These are phyloP conservation scores for Sinotaia quadrata DNA, from an alignment of 2,888 invertebrate species.

Conservation along the genomic window DNA sequence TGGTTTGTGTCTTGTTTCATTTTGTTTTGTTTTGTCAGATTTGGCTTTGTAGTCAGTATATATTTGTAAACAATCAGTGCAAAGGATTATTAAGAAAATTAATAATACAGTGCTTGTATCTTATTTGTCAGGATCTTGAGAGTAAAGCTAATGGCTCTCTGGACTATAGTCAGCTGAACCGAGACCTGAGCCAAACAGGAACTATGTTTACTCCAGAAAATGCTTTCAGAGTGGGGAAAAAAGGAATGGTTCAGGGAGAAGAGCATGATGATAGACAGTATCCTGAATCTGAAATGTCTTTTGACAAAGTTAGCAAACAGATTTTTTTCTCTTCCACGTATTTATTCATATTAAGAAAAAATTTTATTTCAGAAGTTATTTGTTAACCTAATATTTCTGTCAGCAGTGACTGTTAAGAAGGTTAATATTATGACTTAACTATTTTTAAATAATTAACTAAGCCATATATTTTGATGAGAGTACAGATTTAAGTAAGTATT, in stretches of 20 bases:
- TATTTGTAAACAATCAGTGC: no score
- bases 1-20: no score
- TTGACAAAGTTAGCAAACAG: conserved; percentile 1
- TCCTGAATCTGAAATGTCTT: neutral
- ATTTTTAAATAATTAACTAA: no score
- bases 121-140: conserved; percentile 55
- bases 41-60: no score
- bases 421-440: no score
- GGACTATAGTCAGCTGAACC: conserved; percentile 63
- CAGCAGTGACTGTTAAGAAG: no score
- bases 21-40: no score
- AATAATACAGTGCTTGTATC: conserved; percentile 9
- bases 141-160: conserved; percentile 58
- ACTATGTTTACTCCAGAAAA: conserved; percentile 54
- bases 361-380: no score
- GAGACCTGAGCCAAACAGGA: conserved; percentile 62
- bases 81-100: neutral
- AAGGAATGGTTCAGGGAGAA: neutral
- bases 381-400: no score
- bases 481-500: no score
- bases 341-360: conserved; percentile 57
- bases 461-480: no score
- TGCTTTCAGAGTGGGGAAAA: neutral
- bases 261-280: neutral
- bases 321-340: conserved; percentile 45